Evolutionary conservation across 2,113 vertebrate genomes (phyloP).

Genomic region (Rutilus rutilus): DNA sequence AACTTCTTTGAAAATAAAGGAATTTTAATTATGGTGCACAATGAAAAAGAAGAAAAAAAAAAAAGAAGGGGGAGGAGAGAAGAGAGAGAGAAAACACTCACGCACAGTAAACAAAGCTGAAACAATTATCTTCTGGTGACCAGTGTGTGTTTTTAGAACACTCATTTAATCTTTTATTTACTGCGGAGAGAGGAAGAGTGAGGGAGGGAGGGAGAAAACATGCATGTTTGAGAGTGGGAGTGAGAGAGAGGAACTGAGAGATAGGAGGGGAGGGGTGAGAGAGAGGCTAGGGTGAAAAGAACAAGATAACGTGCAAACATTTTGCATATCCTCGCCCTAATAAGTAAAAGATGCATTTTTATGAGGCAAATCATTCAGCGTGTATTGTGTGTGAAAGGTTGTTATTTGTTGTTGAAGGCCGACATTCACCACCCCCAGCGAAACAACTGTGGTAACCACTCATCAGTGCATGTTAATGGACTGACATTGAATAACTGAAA

Average conservation of each 20-base stretch:
- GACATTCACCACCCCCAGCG: slow-evolving; percentile 63
- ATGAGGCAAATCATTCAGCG: slow-evolving; percentile 74
- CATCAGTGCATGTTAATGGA: slow-evolving; percentile 68
- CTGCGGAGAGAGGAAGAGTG: slow-evolving; percentile 72
- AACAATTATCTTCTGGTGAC: slow-evolving; percentile 86
- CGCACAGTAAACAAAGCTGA: slow-evolving; percentile 82
- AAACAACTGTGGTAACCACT: slow-evolving; percentile 74
- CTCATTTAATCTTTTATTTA: slow-evolving; percentile 85
- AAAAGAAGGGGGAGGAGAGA: slow-evolving; percentile 55
- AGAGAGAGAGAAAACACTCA: slow-evolving; percentile 77
- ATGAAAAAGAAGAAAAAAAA: slow-evolving; percentile 72
- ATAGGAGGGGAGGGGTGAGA: slow-evolving; percentile 52
- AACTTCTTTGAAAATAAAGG: slow-evolving; percentile 84
- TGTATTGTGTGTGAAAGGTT: slow-evolving; percentile 53
- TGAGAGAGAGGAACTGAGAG: slow-evolving; percentile 58
- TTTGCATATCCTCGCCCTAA: slow-evolving; percentile 73
- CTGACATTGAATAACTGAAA: slow-evolving; percentile 69
- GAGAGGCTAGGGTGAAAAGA: slow-evolving; percentile 69
- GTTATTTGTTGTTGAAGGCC: slow-evolving; percentile 74
- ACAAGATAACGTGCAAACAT: slow-evolving; percentile 78
- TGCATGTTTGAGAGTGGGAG: slow-evolving; percentile 57
- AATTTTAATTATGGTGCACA: slow-evolving; percentile 83
- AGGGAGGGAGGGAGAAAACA: slow-evolving; percentile 53
- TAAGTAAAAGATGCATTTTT: slow-evolving; percentile 76
- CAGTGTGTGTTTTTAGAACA: slow-evolving; percentile 83